phyloP scores from a whole-genome alignment of 2,113 vertebrate species.

The Apistogramma diplotaenia region DNA sequence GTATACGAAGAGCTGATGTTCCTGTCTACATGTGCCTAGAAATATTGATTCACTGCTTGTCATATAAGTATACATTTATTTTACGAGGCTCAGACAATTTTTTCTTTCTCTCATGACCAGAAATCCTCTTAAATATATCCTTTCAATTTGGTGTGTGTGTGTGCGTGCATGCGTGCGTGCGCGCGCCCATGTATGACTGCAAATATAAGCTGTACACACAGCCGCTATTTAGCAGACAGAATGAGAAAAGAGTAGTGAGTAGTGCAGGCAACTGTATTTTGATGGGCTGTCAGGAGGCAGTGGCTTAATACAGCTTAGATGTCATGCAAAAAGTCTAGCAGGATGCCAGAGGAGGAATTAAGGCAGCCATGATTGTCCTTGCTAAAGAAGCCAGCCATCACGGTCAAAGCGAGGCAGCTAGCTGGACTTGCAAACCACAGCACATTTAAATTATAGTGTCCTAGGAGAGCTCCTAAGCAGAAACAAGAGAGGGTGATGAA shows the following conservation, averaged over 20 bases:
- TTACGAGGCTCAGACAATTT: conserved; percentile 39
- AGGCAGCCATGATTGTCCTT: conserved; percentile 54
- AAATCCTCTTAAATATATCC: conserved; percentile 70
- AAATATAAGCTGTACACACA: conserved; percentile 49
- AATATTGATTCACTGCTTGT: conserved; percentile 26
- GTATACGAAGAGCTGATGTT: conserved; percentile 32
- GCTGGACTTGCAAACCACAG: conserved; percentile 64
- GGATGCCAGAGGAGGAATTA: conserved; percentile 61
- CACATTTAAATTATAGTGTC: conserved; percentile 71
- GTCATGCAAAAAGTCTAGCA: conserved; percentile 47
- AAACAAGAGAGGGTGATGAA: conserved; percentile 38
- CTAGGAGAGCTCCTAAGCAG: conserved; percentile 59
- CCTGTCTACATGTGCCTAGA: conserved; percentile 1
- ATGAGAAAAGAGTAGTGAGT: conserved; percentile 46
- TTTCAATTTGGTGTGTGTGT: conserved; percentile 25
- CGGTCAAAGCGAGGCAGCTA: conserved; percentile 39
- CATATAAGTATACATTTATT: conserved; percentile 35
- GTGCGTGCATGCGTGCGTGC: not conserved
- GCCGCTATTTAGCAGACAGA: conserved; percentile 45
- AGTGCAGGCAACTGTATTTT: conserved; percentile 43
- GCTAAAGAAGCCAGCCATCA: conserved; percentile 45
- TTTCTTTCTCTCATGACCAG: conserved; percentile 49
- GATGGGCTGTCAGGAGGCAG: conserved; percentile 63
- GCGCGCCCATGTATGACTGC: conserved; percentile 4
- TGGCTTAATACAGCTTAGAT: conserved; percentile 66